These are phyloP conservation scores for Setipinna tenuifilis DNA, from an alignment of 2,797 vertebrate genomes.

Conservation along the genomic window DNA sequence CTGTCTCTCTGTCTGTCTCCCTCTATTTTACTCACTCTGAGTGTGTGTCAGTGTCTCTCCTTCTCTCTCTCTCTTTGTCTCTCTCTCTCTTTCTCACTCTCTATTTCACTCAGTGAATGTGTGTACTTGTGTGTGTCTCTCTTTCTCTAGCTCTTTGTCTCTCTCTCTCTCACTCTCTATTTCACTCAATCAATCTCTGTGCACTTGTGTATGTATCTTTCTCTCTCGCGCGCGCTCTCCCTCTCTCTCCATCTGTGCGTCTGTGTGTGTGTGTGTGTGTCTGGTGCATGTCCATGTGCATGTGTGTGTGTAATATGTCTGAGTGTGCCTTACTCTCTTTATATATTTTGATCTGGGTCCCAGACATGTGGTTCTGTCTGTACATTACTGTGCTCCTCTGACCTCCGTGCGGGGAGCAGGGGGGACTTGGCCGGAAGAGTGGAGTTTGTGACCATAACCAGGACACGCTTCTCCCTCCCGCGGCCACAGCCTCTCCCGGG, in stretches of 20 bases:
- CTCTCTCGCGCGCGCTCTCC: slow-evolving; percentile 45
- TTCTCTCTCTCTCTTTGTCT: neutral
- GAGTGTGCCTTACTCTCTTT: neutral
- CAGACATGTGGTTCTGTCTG: slow-evolving; percentile 14
- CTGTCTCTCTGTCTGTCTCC: slow-evolving; percentile 30
- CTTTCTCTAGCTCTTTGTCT: too few species aligned
- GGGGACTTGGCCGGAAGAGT: neutral
- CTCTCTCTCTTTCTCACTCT: too few species aligned
- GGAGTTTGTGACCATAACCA: neutral
- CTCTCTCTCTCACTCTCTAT: too few species aligned
- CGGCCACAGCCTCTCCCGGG: too few species aligned
- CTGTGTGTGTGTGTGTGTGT: neutral
- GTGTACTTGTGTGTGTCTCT: too few species aligned
- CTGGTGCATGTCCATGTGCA: neutral
- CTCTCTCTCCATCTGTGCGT: slow-evolving; percentile 25
- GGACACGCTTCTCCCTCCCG: too few species aligned
- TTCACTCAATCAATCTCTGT: too few species aligned
- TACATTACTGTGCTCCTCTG: neutral
- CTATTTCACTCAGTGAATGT: too few species aligned
- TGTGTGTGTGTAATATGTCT: neutral
- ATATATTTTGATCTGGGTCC: neutral
- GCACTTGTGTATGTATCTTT: slow-evolving; percentile 49
- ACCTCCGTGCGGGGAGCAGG: neutral
- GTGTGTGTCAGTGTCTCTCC: slow-evolving; percentile 11
- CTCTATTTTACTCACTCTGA: slow-evolving; percentile 1